Evolutionary conservation across 2,113 vertebrate species (phyloP).

Genomic region (Istiophorus platypterus): DNA sequence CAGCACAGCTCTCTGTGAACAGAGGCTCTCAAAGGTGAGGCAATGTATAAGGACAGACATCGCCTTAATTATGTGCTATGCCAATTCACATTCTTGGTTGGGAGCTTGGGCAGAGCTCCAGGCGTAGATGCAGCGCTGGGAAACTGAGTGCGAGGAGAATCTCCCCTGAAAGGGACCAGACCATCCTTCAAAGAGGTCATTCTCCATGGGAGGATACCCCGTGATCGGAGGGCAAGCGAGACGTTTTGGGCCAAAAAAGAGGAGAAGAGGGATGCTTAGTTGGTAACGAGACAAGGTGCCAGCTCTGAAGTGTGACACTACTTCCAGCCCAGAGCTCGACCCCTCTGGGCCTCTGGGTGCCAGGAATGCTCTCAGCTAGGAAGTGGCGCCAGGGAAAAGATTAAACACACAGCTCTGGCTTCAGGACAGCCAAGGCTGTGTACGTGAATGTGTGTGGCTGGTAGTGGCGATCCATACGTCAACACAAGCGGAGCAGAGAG

Average conservation of each 20-base stretch:
- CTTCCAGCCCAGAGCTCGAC: conserved; percentile 64
- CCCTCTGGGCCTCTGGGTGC: conserved; percentile 74
- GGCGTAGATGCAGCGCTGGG: conserved; percentile 75
- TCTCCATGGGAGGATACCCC: conserved; percentile 74
- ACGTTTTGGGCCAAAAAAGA: conserved; percentile 53
- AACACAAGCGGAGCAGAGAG: conserved; percentile 19
- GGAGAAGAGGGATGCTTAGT: conserved; percentile 67
- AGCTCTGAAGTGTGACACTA: conserved; percentile 80
- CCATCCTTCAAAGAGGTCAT: conserved; percentile 80
- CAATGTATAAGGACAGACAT: conserved; percentile 69
- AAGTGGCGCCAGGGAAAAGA: conserved; percentile 79
- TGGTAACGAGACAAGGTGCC: conserved; percentile 70
- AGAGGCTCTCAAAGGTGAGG: conserved; percentile 63
- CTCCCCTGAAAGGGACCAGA: conserved; percentile 75
- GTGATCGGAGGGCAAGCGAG: conserved; percentile 58
- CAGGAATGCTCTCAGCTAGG: conserved; percentile 78
- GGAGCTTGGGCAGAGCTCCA: conserved; percentile 66
- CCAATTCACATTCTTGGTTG: conserved; percentile 77
- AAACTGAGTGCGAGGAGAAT: conserved; percentile 82
- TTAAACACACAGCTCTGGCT: conserved; percentile 76
- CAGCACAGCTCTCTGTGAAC: conserved; percentile 43
- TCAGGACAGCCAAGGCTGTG: conserved; percentile 54
- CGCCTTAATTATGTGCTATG: conserved; percentile 75
- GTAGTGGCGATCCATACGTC: conserved; percentile 32
- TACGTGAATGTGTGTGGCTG: conserved; percentile 27